Base-by-base conservation (phyloP, 2,888 invertebrate species). In the Eupithecia centaureata region DNA sequence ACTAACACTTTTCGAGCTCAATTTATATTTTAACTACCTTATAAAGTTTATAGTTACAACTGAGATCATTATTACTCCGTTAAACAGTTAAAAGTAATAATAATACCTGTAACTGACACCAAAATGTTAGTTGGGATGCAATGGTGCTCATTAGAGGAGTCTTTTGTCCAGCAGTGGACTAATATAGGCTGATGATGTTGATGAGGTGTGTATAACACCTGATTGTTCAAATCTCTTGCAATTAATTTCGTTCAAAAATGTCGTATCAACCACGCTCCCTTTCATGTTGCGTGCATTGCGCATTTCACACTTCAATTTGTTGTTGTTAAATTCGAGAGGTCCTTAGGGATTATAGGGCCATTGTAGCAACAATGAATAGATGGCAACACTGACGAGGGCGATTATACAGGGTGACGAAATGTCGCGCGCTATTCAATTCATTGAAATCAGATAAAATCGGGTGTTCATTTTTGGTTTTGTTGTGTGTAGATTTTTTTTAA, bases 331-430 rank as follows among this genome's bases (percentile, higher is more conserved):
- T 18, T 63, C 56, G 63, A 58, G 67, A 60, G 63, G 30, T 56
- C 63, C 68, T 63, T n/a, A 25, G 57, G 61, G 63, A 68, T 67
- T 67, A 67, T 51, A 59, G 28, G 52, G 32, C 60, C 56, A 56
- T 67, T 63, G 67, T 63, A 60, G 52, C 38, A 59, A 67, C 51
- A 12, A 1, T 47, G 47, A 47, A 47, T 47, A 47, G 47, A 18
- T 47, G 47, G 47, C 47, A 47, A 47, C 47, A 47, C 47, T 12
- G 47, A 58, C 30, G 30, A 57, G 12, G 22, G 32, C 10, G 28
- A 10, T 56, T 56, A n/a, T 28, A 10, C 27, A n/a, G 52, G 65
- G 64, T 64, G 65, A 69, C 32, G 62, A 33, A 25, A 28, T 61
- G 63, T 63, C 7, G 13, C 47, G 22, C 56, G 22, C 51, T 57